Percentiles rank a stretch among this genome's conserved stretches.
Conservation (phyloP, 2,888 invertebrate species). For the Idaea biselata region DNA sequence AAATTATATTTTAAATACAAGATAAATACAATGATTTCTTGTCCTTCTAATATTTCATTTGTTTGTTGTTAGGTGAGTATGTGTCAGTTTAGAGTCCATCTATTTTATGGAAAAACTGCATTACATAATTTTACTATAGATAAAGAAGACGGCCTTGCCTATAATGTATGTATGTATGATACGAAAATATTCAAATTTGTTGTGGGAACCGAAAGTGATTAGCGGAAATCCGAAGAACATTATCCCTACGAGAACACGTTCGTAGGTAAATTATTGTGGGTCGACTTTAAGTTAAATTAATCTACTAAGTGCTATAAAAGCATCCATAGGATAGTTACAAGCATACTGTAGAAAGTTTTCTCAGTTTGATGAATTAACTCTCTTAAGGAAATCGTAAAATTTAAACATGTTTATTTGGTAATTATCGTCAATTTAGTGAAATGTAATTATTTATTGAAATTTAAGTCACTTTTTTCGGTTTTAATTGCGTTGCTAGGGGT, state of each 20-base stretch:
- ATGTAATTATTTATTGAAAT: too few species aligned
- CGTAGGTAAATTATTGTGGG: neutral
- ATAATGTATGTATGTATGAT: neutral
- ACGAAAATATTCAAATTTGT: neutral
- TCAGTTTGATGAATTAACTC: neutral
- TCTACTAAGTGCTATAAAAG: neutral
- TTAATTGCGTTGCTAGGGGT: too few species aligned
- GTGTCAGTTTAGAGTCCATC: neutral
- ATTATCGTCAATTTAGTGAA: neutral
- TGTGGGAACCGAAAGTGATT: neutral
- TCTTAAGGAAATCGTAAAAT: neutral
- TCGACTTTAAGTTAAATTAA: neutral
- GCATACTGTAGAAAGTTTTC: neutral
- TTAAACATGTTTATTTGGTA: neutral
- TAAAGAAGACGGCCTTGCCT: neutral
- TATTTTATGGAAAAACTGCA: neutral
- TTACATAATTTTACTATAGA: neutral
- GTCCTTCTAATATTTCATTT: too few species aligned
- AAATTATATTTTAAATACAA: too few species aligned
- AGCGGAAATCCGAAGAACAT: neutral
- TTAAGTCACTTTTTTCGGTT: too few species aligned
- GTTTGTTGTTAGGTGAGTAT: too few species aligned
- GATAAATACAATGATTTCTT: too few species aligned
- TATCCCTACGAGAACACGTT: neutral
- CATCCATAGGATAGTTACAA: neutral